Evolutionary conservation across 2,797 vertebrate species (phyloP).

Genomic region (Xiphorhynchus erythropygius): DNA sequence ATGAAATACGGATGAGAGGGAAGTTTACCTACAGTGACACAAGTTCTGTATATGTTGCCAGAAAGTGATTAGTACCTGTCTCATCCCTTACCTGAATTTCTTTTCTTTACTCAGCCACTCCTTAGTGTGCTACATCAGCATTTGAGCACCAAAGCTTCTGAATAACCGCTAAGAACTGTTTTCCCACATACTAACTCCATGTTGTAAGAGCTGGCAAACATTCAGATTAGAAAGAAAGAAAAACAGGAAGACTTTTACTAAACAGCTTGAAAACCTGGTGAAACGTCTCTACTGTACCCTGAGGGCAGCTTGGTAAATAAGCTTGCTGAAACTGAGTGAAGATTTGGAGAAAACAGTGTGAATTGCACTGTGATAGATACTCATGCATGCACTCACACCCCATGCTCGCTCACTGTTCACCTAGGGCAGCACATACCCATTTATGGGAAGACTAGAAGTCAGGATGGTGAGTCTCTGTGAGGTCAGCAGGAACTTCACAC

Average conservation of each 20-base stretch:
- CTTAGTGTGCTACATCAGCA: slow-evolving; percentile 42
- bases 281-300: background rate
- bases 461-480: background rate
- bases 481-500: background rate
- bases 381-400: background rate
- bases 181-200: background rate
- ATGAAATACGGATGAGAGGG: background rate
- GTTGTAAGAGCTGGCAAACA: background rate
- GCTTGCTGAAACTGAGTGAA: background rate
- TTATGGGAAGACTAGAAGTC: slow-evolving; percentile 4
- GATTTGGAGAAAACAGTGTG: background rate
- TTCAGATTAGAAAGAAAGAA: background rate
- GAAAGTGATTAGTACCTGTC: background rate
- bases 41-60: background rate
- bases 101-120: slow-evolving; percentile 27
- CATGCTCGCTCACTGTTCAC: background rate
- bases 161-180: background rate
- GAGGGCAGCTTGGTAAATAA: background rate
- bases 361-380: background rate
- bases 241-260: background rate
- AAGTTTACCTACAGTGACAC: background rate
- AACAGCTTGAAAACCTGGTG: background rate
- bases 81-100: slow-evolving; percentile 12
- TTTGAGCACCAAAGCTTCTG: background rate
- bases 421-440: background rate